phyloP scores from a whole-genome alignment of 92 coral and sea anemone species.

The Porites rus region DNA sequence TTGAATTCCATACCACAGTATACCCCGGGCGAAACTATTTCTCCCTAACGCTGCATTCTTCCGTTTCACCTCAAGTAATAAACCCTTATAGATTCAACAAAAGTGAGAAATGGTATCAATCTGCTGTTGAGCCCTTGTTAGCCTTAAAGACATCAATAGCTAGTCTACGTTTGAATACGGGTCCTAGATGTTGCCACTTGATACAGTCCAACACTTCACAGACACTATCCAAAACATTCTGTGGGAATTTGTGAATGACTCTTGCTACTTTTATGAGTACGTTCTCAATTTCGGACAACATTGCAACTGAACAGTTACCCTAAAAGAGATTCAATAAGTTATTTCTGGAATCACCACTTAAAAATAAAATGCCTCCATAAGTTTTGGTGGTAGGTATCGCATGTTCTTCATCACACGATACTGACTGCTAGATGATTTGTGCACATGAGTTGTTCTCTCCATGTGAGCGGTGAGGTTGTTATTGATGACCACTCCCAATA shows the following conservation, averaged over 20 bases:
- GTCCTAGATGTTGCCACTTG: constrained; percentile 30
- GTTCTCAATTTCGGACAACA: neutral
- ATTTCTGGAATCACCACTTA: constrained; percentile 6
- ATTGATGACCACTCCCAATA: neutral
- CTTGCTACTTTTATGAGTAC: constrained; percentile 8
- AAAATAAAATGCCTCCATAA: constrained; percentile 28
- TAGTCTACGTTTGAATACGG: constrained; percentile 26
- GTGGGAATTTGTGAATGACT: constrained; percentile 17
- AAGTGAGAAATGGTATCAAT: constrained; percentile 4
- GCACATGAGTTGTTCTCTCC: neutral
- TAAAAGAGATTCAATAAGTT: neutral
- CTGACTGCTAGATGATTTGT: neutral
- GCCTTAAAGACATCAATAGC: constrained; percentile 14
- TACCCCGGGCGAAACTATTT: neutral
- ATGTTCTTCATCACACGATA: constrained; percentile 10
- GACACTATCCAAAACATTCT: constrained; percentile 10
- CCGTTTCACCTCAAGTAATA: constrained; percentile 7
- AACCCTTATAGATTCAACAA: constrained; percentile 15
- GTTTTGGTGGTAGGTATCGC: constrained; percentile 14
- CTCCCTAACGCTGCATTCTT: constrained; percentile 5
- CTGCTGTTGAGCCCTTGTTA: neutral
- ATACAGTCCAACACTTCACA: constrained; percentile 6
- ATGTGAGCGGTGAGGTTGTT: neutral
- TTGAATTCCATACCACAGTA: constrained; percentile 24
- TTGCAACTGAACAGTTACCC: constrained; percentile 5